Evolutionary conservation across 2,797 vertebrate genomes (phyloP).

Genomic region (Cuniculus paca): DNA sequence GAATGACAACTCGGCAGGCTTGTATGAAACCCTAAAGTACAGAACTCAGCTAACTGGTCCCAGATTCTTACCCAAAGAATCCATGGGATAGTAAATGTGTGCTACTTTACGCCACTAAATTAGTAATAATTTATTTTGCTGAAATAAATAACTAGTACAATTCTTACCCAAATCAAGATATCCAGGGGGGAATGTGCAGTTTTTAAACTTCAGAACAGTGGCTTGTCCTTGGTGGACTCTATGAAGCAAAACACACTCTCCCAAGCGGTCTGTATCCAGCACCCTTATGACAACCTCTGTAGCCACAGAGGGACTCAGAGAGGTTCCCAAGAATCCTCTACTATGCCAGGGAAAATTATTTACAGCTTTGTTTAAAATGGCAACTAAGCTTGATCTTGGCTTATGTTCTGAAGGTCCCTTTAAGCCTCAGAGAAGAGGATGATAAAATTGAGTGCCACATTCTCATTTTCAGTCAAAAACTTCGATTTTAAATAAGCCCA

Average conservation of each 20-base stretch:
- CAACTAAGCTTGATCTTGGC: constrained; percentile 11
- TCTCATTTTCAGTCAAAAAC: constrained; percentile 35
- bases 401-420: constrained; percentile 59
- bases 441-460: constrained; percentile 45
- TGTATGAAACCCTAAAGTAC: background rate
- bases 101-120: background rate
- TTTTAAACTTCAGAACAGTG: background rate
- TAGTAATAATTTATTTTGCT: background rate
- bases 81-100: background rate
- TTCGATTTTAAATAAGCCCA: constrained; percentile 62
- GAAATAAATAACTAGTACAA: background rate
- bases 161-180: background rate
- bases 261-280: background rate
- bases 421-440: constrained; percentile 43
- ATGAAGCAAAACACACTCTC: background rate
- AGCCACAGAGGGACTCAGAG: background rate
- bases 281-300: background rate
- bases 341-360: background rate
- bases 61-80: constrained; percentile 1
- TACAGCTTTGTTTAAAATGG: constrained; percentile 53
- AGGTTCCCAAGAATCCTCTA: background rate
- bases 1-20: background rate
- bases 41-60: background rate
- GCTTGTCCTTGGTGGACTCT: background rate
- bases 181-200: background rate